phyloP scores from a whole-genome alignment of 2,797 vertebrate genomes.

The Rhinoraja longicauda region DNA sequence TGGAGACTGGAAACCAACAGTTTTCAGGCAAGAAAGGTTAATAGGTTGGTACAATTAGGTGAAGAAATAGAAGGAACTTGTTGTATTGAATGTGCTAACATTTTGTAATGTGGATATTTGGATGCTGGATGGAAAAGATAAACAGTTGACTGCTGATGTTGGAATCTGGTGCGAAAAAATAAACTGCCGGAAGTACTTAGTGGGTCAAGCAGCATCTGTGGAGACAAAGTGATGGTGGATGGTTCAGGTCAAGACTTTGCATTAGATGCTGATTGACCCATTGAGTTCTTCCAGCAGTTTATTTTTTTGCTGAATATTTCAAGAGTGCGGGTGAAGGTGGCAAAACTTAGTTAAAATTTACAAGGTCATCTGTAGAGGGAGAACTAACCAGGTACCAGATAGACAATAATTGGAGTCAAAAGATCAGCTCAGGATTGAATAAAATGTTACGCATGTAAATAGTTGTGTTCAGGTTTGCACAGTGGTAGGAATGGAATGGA shows the following conservation, averaged over 20 bases:
- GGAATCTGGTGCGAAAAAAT: no score
- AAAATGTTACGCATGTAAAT: neutral
- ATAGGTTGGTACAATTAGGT: neutral
- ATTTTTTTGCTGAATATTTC: neutral
- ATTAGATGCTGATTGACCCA: no score
- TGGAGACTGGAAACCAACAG: neutral
- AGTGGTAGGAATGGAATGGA: neutral
- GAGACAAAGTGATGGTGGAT: no score
- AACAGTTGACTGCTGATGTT: no score
- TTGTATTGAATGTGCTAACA: neutral
- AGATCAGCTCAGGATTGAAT: neutral
- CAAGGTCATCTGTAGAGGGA: neutral
- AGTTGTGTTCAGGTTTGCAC: neutral
- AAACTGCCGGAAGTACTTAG: no score
- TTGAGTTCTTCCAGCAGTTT: no score
- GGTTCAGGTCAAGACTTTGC: no score
- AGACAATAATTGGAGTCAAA: neutral
- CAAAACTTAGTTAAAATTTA: neutral
- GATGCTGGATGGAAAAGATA: neutral
- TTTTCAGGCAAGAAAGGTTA: neutral
- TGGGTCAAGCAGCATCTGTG: no score
- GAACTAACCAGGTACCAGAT: neutral
- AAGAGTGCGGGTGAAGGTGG: neutral
- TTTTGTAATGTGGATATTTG: neutral
- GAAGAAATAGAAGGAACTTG: neutral